Percentiles rank a stretch among this genome's conserved stretches.
Conservation (phyloP, 2,797 vertebrate species). For the Hyperoplus immaculatus region DNA sequence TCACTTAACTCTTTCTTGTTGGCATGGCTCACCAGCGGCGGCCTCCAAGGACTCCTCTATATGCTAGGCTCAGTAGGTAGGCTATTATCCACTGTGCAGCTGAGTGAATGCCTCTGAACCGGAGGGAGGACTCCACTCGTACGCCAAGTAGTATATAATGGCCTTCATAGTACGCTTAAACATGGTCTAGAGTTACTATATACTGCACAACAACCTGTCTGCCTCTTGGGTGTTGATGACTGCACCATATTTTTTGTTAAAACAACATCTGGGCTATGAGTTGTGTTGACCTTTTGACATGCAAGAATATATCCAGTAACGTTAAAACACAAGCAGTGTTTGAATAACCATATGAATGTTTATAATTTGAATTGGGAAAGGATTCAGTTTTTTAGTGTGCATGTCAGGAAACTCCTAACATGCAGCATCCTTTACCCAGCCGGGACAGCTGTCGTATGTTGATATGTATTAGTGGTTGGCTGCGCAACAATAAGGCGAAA, state of each 20-base stretch:
- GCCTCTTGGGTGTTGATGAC: background rate
- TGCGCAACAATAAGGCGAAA: background rate
- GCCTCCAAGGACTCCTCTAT: conserved; percentile 47
- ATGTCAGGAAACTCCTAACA: background rate
- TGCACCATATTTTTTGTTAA: background rate
- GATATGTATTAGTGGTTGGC: conserved; percentile 1
- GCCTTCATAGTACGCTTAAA: background rate
- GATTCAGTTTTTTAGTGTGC: background rate
- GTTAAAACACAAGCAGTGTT: background rate
- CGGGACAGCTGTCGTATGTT: background rate
- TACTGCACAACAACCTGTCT: background rate
- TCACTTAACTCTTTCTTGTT: conserved; percentile 57
- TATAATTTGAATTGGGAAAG: conserved; percentile 9
- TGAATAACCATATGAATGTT: background rate
- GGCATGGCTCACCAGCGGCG: conserved; percentile 40
- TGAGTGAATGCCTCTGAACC: conserved; percentile 46
- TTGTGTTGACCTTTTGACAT: conserved; percentile 25
- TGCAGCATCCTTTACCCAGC: background rate
- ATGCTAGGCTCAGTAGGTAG: conserved; percentile 46
- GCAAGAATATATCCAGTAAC: background rate
- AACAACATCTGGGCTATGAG: conserved; percentile 17
- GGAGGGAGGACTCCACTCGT: conserved; percentile 43
- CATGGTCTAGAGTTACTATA: background rate
- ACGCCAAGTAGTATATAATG: conserved; percentile 20
- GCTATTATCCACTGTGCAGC: conserved; percentile 58